Evolutionary conservation across 2,797 vertebrate species (phyloP), one percentile per base, ranked within the genome.

Genomic region (Protosalanx chinensis): DNA sequence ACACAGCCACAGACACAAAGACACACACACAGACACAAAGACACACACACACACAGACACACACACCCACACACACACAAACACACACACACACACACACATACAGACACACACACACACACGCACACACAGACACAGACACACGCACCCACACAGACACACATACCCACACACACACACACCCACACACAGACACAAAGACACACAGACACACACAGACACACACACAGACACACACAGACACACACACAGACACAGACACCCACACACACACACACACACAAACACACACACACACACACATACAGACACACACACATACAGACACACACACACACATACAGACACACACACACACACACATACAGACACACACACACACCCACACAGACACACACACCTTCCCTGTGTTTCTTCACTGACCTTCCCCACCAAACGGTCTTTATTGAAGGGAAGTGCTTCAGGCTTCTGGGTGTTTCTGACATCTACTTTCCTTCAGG

Each of bases 401-500:
- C 23, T 12, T 8, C 13, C 8, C 41, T 12, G 41, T 46, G 8
- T 46, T 12, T 46, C 41, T 46, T 46, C 13, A 46, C 41, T 46
- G 41, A 46, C 13, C 41, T 46, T 8, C 13, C 10, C 41, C 41
- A 13, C 10, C 10, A 46, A 46, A 46, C 5, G 0, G 41, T 12
- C 41, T 46, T 46, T 6, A 6, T 35, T 46, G 7, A 46, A 8
- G 8, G 13, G 41, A 6, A 35, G 6, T 46, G 41, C 18, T 2
- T n/a, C 41, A 46, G 41, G 18, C 15, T 56, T n/a, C 15, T n/a
- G 18, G 18, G 16, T 56, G 51, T 56, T 56, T n/a, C 18, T 16
- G 51, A n/a, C 16, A 30, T 70, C 15, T 18, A 7, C 84, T 80
- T 65, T 59, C 77, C 73, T 82, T 59, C 84, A 98, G 97, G 96